Evolutionary conservation across 2,888 invertebrate genomes (phyloP), one percentile per base, ranked within the genome.

Genomic region (Zhuqinia jingwanae): DNA sequence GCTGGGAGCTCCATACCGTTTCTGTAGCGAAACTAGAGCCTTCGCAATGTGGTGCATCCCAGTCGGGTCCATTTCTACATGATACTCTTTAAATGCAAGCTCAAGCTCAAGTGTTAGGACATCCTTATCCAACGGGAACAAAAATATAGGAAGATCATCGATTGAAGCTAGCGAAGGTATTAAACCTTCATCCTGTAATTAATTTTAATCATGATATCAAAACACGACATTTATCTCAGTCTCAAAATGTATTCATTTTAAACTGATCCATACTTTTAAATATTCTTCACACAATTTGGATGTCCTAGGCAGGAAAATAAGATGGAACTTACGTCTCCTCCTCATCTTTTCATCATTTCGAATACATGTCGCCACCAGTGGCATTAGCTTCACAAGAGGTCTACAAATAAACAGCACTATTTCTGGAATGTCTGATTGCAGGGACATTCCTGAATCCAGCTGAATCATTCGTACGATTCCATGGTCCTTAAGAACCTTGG

Each of bases 51-150:
- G 96, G 92, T 96, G 97, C 75, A 98, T 93, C 90, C 96, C 95
- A 0, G 97, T 96, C 0, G 97, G 96, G 92, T 99, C 98, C 89
- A 96, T 96, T 92, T 98, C 97, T 83, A 99, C 93, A 88, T 95
- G 95, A 91, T 96, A 96, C 92, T 99, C 98, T 93, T 95, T 92
- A 91, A 95, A 97, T 22, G 96, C 95, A 91, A 95, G 94, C 42
- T 95, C 95, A 89, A 97, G 93, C 93, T 99, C 98, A 95, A 99
- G 96, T 0, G 98, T 98, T 91, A 99, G 94, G 11, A 99, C 94
- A 93, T 99, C 99, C 91, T 95, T 95, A 91, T 99, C 98, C 91
- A 98, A 95, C 0, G 98, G 98, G 92, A 97, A 96, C 60, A 98
- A 94, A 91, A 97, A 96, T 92, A 98, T 96, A 86, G 95, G 94